Percentiles rank a stretch among this genome's conserved stretches.
phyloP scores from a whole-genome alignment of 2,113 vertebrate genomes.

The Henicopernis longicauda region DNA sequence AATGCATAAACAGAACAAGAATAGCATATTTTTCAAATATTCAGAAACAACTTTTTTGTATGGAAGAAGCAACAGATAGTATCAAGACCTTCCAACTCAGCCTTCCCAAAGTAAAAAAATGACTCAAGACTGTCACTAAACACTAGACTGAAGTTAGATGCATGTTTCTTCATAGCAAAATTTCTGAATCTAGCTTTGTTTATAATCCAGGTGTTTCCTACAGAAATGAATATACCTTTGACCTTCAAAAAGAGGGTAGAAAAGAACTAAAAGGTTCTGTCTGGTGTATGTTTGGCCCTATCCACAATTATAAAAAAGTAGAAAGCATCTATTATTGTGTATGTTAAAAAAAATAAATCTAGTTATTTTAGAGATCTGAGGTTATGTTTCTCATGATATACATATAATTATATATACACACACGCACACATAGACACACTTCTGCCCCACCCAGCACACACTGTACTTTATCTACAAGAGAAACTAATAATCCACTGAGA shows the following conservation, averaged over 20 bases:
- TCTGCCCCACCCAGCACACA: accelerated
- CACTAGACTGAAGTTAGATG: neutral
- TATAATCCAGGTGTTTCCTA: neutral
- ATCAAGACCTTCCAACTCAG: neutral
- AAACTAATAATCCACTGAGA: neutral
- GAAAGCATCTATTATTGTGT: neutral
- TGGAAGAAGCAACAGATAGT: neutral
- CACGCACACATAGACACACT: neutral
- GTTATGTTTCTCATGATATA: neutral
- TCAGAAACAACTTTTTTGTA: neutral
- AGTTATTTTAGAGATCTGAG: neutral
- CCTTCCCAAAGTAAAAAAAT: neutral
- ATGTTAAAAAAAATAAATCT: neutral
- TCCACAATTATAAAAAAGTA: neutral
- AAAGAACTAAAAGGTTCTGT: neutral
- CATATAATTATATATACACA: neutral
- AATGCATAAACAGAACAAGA: neutral
- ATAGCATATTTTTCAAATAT: neutral
- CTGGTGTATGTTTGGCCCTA: neutral
- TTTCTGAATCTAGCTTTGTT: neutral
- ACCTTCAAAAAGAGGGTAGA: neutral
- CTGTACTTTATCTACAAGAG: neutral
- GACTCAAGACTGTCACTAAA: neutral
- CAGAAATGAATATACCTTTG: neutral
- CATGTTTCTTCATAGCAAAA: neutral